Evolutionary conservation across 35 echinoderm and acorn worm species (phyloP), one percentile per base, ranked within the genome.

Genomic region (Chiridota heheva): DNA sequence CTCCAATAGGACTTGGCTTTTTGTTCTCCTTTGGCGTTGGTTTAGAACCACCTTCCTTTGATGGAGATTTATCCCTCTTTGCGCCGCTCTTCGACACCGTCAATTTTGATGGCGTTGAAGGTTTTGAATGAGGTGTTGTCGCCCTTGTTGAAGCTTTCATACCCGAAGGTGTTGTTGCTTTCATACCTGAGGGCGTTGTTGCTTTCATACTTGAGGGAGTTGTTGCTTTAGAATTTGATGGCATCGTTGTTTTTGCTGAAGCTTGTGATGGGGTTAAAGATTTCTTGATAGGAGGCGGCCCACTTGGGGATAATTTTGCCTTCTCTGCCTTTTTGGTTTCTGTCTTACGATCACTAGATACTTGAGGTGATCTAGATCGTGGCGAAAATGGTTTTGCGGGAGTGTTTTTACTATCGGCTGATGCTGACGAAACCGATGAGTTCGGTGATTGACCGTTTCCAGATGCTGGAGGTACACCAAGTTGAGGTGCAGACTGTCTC

Each of bases 251-350:
- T n/a, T 78, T 78, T 26, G 74, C 8, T 48, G 24, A 48, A 39
- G 51, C 35, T 78, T 57, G 38, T 22, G 48, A 53, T 22, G 74
- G 74, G 2, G 74, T 78, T 37, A 78, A 42, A 24, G 74, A 78
- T 41, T 78, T 78, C 73, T 78, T 78, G 55, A 78, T 78, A 15
- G 74, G 75, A 40, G 75, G 75, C 38, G 75, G 75, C 13, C 75
- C 75, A 60, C 75, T 78, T 5, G 75, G 75, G 4, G 75, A 78
- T 29, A 57, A 49, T 62, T 78, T 78, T 29, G n/a, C n/a, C n/a
- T 37, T 78, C 53, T 58, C 25, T 5, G 73, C 12, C 10, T 36
- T 60, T 49, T 78, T 58, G 3, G 70, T 7, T 55, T 41, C 35
- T 53, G 47, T 74, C 4, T 61, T 58, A 42, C 33, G 27, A 10